Evolutionary conservation across 2,113 vertebrate genomes (phyloP).

Genomic region (Stegastes partitus): DNA sequence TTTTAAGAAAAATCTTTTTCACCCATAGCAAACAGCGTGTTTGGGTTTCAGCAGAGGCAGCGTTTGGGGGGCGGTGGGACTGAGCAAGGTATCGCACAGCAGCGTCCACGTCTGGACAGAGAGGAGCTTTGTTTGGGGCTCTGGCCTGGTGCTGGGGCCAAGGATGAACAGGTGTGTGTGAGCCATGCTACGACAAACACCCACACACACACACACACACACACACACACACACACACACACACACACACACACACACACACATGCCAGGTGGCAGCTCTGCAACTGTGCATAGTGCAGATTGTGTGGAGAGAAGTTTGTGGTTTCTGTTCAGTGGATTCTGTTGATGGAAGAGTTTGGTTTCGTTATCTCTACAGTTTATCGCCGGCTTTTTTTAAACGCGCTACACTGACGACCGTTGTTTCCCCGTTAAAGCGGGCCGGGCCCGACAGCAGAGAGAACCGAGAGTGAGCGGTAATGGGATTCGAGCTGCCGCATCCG

Average conservation of each 20-base stretch:
- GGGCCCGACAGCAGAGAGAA: background rate
- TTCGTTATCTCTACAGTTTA: constrained; percentile 44
- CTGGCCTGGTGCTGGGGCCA: constrained; percentile 35
- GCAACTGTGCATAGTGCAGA: constrained; percentile 25
- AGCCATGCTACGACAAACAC: constrained; percentile 9
- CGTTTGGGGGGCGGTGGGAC: background rate
- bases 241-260: constrained; percentile 19
- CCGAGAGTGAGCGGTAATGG: background rate
- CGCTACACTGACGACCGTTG: constrained; percentile 7
- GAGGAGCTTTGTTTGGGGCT: constrained; percentile 62
- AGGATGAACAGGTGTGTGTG: constrained; percentile 74
- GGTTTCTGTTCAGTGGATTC: constrained; percentile 10
- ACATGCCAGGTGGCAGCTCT: constrained; percentile 58
- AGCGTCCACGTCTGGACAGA: constrained; percentile 55
- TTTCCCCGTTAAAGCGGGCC: constrained; percentile 26
- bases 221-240: constrained; percentile 28
- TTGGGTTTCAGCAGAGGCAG: constrained; percentile 63
- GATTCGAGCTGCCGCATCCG: constrained; percentile 1
- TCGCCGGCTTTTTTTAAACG: background rate
- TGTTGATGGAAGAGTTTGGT: constrained; percentile 44
- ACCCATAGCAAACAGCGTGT: constrained; percentile 58
- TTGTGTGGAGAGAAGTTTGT: constrained; percentile 27
- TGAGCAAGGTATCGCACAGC: constrained; percentile 43
- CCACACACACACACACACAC: too few relatives aligned
- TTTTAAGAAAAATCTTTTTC: constrained; percentile 52